A percentile compares a stretch with the other conserved stretches of the same genome.
Evolutionary conservation across 2,113 vertebrate genomes (phyloP).

Genomic region (Electrona antarctica): DNA sequence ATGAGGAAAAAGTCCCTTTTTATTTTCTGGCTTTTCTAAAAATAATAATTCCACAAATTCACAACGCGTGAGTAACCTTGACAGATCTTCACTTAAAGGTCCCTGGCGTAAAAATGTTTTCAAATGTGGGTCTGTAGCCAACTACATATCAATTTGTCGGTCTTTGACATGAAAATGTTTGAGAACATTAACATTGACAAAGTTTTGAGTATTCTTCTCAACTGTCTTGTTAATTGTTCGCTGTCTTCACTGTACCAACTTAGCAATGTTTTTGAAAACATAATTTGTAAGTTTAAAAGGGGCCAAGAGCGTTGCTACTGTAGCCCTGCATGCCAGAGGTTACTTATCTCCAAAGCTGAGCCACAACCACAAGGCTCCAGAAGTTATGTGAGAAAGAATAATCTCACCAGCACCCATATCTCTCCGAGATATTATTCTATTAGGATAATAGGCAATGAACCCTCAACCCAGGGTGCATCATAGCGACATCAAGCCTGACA

Average conservation of each 20-base stretch:
- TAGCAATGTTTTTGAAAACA: too few species aligned
- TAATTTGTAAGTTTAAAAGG: neutral
- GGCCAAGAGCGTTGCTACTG: neutral
- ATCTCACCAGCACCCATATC: neutral
- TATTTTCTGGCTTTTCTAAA: too few species aligned
- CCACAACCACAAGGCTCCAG: constrained; percentile 34
- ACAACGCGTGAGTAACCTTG: too few species aligned
- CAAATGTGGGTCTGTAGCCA: too few species aligned
- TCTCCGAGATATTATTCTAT: constrained; percentile 1
- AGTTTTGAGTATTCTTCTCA: neutral
- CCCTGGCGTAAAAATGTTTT: too few species aligned
- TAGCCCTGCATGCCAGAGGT: neutral
- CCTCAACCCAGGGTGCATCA: neutral
- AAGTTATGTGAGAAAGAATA: constrained; percentile 11
- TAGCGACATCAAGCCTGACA: too few species aligned
- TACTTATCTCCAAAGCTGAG: constrained; percentile 9
- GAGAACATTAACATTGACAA: too few species aligned
- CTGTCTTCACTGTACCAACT: neutral
- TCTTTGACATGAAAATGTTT: too few species aligned
- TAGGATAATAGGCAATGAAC: constrained; percentile 11
- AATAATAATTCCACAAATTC: too few species aligned
- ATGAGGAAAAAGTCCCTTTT: too few species aligned
- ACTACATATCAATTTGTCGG: too few species aligned
- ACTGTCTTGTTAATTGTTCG: neutral
- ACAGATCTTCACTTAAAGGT: too few species aligned